These are phyloP conservation scores for Ptychoptera contaminata DNA, from an alignment of 2,888 invertebrate species.

Conservation along the genomic window DNA sequence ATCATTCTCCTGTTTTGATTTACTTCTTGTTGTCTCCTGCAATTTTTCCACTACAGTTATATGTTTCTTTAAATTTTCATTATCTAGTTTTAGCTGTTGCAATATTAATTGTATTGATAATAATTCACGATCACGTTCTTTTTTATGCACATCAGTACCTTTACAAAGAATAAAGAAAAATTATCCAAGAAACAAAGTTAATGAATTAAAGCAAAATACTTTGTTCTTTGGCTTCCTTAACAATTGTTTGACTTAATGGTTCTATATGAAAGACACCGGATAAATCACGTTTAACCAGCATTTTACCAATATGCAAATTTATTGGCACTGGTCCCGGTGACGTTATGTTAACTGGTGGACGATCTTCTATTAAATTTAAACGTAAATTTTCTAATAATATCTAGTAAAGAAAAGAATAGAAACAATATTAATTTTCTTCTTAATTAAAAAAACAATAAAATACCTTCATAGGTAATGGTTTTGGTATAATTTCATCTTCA, in stretches of 20 bases:
- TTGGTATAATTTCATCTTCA: conserved; percentile 71
- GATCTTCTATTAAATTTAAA: conserved; percentile 66
- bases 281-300: conserved; percentile 53
- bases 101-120: conserved; percentile 33
- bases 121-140: conserved; percentile 33
- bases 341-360: conserved; percentile 62
- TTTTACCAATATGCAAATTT: conserved; percentile 52
- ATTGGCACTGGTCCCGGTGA: conserved; percentile 71
- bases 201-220: not conserved
- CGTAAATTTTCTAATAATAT: conserved; percentile 49
- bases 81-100: conserved; percentile 40
- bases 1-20: conserved; percentile 40
- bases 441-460: conserved; percentile 12
- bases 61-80: conserved; percentile 45
- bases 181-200: not conserved
- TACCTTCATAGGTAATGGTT: conserved; percentile 73
- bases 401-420: not conserved
- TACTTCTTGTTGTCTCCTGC: conserved; percentile 39
- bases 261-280: conserved; percentile 60
- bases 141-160: conserved; percentile 10
- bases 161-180: conserved; percentile 5
- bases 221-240: conserved; percentile 8
- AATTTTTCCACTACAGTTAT: conserved; percentile 40
- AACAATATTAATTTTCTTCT: not conserved
- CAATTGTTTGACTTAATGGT: conserved; percentile 32